A percentile compares a stretch with the other conserved stretches of the same genome.
Evolutionary conservation across 2,888 invertebrate genomes (phyloP).

Genomic region (Amaurobius ferox): DNA sequence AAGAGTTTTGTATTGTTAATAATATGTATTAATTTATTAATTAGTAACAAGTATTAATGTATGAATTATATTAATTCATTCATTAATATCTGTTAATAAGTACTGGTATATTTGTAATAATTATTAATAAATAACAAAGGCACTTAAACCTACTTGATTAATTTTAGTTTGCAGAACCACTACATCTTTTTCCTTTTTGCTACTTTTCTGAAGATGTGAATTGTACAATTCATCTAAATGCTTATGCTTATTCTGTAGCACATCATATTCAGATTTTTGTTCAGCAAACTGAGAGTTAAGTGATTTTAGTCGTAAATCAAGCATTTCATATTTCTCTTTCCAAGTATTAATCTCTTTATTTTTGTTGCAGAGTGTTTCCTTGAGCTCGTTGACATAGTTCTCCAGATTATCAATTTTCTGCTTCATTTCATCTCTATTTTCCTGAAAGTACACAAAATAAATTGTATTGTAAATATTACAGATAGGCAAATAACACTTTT

Average conservation of each 20-base stretch:
- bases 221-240: slow-evolving; percentile 25
- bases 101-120: no score
- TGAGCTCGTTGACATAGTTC: slow-evolving; percentile 48
- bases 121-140: no score
- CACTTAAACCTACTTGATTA: slow-evolving; percentile 46
- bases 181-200: slow-evolving; percentile 40
- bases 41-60: no score
- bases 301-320: slow-evolving; percentile 32
- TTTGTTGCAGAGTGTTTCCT: slow-evolving; percentile 16
- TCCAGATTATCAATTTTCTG: slow-evolving; percentile 39
- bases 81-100: no score
- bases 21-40: no score
- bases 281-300: slow-evolving; percentile 27
- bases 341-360: slow-evolving; percentile 33
- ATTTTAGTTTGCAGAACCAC: slow-evolving; percentile 29
- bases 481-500: no score
- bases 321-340: slow-evolving; percentile 39
- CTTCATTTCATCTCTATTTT: slow-evolving; percentile 49
- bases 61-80: no score
- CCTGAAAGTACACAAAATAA: slow-evolving; percentile 23
- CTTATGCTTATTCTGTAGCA: slow-evolving; percentile 8
- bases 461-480: no score
- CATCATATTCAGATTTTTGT: slow-evolving; percentile 24
- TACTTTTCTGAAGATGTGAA: slow-evolving; percentile 22
- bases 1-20: no score